Base-by-base conservation (phyloP, 1,140 invertebrate genomes). In the Nilaparvata lugens region DNA sequence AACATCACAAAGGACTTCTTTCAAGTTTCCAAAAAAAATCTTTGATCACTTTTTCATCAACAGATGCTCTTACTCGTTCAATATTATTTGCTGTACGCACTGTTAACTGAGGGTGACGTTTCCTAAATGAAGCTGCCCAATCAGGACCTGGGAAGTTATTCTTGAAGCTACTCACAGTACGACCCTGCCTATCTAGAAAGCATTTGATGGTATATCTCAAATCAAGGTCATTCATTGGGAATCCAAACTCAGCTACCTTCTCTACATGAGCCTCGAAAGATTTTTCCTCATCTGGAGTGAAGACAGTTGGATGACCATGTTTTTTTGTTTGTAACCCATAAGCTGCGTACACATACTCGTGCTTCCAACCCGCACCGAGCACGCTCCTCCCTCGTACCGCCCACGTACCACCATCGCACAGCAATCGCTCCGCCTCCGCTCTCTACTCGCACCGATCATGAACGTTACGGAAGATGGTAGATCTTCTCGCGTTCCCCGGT, bases 131-230 rank as follows among this genome's bases (percentile, higher is more conserved):
- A 61, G 62, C 61, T 13, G 60, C 31, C 69, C 70, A 72, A 25
- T 67, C 66, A 52, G 65, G 24, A 4, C 69, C 71, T 55, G 69
- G 71, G 40, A 68, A 40, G 58, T 72, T 71, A 48, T 71, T 66
- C 48, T 57, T 64, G 55, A 70, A 70, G 59, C 59, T 40, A 18
- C 16, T 55, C 13, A 59, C 52, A 9, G 45, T 53, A 16, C 38
- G 51, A 9, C 58, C 58, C 35, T 40, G 28, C 25, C 14, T 60
- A n/a, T n/a, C 21, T n/a, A 59, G 58, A 28, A 31, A 60, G n/a
- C 13, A 35, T 42, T 60, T 60, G 13, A 60, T 38, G 19, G 52
- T 18, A 24, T 21, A 54, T 40, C 58, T 60, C 52, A 60, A 60
- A 21, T 60, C 58, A 13, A 60, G 18, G 23, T 54, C 58, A 54